Evolutionary conservation across 2,888 invertebrate species (phyloP), one percentile per base, ranked within the genome.

Genomic region (Heterodera filipjevi): DNA sequence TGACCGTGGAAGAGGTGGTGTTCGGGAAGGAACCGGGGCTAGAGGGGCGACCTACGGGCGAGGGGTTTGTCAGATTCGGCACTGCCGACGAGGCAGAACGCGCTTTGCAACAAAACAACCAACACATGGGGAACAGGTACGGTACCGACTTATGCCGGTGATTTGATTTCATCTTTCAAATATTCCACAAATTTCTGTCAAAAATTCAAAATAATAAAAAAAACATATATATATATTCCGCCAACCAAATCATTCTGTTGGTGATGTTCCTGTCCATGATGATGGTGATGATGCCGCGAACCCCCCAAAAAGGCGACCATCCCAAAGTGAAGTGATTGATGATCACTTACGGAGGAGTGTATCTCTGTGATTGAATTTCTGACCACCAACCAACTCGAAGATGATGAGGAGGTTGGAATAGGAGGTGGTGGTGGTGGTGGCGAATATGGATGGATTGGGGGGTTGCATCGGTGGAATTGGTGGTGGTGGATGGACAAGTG

Each of bases 61-160:
- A 87, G 79, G 87, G 85, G 44, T 87, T 83, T 81, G 85, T 86
- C 39, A 82, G 83, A 78, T 86, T 87, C 75, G 80, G 81, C 68
- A 78, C 81, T 66, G 80, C 77, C 68, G 83, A 84, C 22, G 83
- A 85, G 44, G 85, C 86, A 39, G 80, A 81, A 64, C 81, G 77
- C 70, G 87, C 87, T 70, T 79, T 87, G 82, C 81, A 84, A 77
- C 84, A 82, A 77, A 87, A 87, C 82, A 84, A 85, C 80, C 82
- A 84, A 78, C 84, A 84, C 79, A 81, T 87, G 83, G 87, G 87
- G 83, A 80, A 78, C 78, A 87, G 87, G 87, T 87, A 84, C 83
- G 85, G 81, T 49, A 22, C 49, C 44, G 30, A 22, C 27, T 30
- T 8, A 22, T 3, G 30, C 44, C 27, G 64, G 68, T 35, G 32